Evolutionary conservation across 2,113 vertebrate genomes (phyloP).

Genomic region (Lipophrys pholis): DNA sequence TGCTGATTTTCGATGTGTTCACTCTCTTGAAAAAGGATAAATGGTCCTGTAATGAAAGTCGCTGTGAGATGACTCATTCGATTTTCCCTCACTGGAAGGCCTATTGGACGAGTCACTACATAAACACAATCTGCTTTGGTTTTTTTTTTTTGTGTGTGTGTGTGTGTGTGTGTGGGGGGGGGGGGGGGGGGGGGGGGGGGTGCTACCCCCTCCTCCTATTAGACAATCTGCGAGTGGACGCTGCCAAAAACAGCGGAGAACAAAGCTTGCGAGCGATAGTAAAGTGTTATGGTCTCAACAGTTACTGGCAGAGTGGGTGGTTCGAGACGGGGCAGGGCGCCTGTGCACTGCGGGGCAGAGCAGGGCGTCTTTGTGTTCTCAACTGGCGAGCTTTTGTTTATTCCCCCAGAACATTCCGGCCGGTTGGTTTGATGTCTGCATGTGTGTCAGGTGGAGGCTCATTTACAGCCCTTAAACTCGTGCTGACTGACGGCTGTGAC

Average conservation of each 20-base stretch:
- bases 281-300: conserved; percentile 50
- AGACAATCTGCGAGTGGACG: conserved; percentile 41
- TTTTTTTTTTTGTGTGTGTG: too few relatives aligned
- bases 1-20: conserved; percentile 55
- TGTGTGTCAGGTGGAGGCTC: conserved; percentile 17
- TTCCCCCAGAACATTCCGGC: conserved; percentile 20
- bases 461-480: background rate
- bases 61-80: conserved; percentile 66
- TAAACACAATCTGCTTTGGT: conserved; percentile 55
- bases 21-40: conserved; percentile 59
- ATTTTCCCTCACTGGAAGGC: conserved; percentile 63
- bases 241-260: conserved; percentile 49
- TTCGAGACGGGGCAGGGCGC: conserved; percentile 32
- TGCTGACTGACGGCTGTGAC: conserved; percentile 40
- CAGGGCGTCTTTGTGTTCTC: conserved; percentile 63
- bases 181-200: too few relatives aligned
- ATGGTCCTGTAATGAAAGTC: conserved; percentile 59
- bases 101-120: conserved; percentile 42
- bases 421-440: background rate
- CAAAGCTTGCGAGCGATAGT: conserved; percentile 49
- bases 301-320: conserved; percentile 70
- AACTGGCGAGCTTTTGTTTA: conserved; percentile 61
- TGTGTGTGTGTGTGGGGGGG: too few relatives aligned
- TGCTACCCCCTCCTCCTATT: background rate
- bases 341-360: conserved; percentile 24